Evolutionary conservation across 2,888 invertebrate species (phyloP).

Genomic region (Lasioglossum leucozonium): DNA sequence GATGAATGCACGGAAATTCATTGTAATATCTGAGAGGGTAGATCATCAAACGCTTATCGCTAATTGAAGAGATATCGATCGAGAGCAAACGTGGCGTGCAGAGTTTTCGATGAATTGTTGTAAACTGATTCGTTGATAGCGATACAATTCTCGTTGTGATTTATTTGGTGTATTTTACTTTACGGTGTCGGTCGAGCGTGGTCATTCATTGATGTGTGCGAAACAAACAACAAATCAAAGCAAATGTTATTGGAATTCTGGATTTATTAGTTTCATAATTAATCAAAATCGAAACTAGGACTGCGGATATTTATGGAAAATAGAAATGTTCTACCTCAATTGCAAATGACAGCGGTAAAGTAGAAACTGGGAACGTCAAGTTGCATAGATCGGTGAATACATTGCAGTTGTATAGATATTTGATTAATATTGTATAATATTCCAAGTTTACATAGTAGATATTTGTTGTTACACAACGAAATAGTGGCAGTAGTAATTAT

Average conservation of each 20-base stretch:
- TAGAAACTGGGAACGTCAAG: background rate
- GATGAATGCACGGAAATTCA: background rate
- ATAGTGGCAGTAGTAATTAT: background rate
- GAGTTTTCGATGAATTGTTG: background rate
- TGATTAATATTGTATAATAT: background rate
- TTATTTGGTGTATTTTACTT: background rate
- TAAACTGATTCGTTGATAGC: background rate
- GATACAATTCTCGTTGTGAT: background rate
- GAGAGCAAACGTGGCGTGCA: background rate
- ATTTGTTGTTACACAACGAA: background rate
- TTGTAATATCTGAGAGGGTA: background rate
- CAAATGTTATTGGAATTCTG: background rate
- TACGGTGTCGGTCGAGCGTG: background rate
- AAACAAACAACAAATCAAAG: background rate
- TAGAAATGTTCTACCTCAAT: background rate
- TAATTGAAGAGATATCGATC: background rate
- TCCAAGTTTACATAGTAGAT: background rate
- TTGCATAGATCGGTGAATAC: background rate
- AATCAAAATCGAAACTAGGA: background rate
- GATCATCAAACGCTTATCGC: slow-evolving; percentile 12
- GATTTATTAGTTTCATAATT: background rate
- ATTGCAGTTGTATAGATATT: background rate
- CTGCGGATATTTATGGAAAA: background rate
- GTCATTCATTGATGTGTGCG: background rate
- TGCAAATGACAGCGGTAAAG: background rate